Evolutionary conservation across 2,113 vertebrate species (phyloP).

Genomic region (Entomyzon cyanotis): DNA sequence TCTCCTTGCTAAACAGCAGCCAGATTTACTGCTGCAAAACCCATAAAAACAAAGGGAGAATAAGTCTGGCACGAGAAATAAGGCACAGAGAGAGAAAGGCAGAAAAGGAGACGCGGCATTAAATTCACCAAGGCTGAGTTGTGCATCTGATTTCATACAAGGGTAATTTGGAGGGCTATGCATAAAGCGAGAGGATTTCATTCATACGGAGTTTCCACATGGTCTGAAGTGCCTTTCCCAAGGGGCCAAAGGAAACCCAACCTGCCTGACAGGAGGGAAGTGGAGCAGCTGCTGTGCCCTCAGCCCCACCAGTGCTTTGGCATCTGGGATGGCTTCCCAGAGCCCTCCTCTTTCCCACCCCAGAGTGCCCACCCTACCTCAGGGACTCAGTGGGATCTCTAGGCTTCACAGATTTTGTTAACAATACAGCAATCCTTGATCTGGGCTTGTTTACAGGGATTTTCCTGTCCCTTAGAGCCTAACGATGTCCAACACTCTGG

Average conservation of each 20-base stretch:
- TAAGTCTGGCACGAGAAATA: constrained; percentile 61
- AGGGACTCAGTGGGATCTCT: not conserved
- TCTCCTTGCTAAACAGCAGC: constrained; percentile 73
- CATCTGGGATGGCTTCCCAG: not conserved
- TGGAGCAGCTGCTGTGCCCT: not conserved
- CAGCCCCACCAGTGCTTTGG: not conserved
- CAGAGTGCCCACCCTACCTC: too few species aligned
- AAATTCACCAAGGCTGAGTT: not conserved
- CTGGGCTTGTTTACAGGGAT: not conserved
- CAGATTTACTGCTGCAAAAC: constrained; percentile 69
- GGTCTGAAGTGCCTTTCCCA: not conserved
- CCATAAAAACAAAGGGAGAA: constrained; percentile 70
- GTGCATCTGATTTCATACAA: constrained; percentile 25
- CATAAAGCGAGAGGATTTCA: not conserved
- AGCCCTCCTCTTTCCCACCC: not conserved
- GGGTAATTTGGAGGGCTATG: constrained; percentile 18
- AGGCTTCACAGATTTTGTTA: not conserved
- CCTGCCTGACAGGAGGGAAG: not conserved
- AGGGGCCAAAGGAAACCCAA: not conserved
- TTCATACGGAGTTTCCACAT: not conserved
- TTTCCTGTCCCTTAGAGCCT: not conserved
- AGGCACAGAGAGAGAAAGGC: constrained; percentile 30
- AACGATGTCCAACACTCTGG: not conserved
- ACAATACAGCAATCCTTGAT: not conserved
- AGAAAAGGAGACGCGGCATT: not conserved